Percentiles rank a stretch among this genome's conserved stretches.
phyloP scores from a whole-genome alignment of 2,113 vertebrate genomes.

The Ariopsis seemanni region DNA sequence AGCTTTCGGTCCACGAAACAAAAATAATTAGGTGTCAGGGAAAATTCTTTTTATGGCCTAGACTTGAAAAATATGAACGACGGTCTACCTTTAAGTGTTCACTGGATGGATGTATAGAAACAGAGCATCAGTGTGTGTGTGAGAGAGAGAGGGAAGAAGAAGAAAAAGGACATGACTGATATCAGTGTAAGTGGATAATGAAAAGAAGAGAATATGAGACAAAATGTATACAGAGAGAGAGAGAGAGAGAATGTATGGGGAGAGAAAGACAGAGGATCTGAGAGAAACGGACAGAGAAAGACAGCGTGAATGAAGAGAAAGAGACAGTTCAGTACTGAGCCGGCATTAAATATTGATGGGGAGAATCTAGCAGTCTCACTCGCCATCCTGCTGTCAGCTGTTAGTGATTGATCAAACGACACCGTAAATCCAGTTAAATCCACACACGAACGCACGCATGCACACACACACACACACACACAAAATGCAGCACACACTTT shows the following conservation, averaged over 20 bases:
- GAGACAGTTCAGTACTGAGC: slow-evolving; percentile 2
- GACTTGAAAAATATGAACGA: too few species aligned
- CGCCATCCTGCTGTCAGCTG: slow-evolving; percentile 47
- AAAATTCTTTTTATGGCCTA: too few species aligned
- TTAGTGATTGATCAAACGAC: slow-evolving; percentile 50
- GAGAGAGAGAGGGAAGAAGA: not conserved
- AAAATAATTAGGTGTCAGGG: too few species aligned
- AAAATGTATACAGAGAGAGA: not conserved
- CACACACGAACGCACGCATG: slow-evolving; percentile 30
- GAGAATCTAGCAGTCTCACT: slow-evolving; percentile 26
- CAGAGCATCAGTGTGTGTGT: not conserved
- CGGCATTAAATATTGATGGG: slow-evolving; percentile 38
- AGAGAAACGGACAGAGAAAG: slow-evolving; percentile 17
- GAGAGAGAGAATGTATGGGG: slow-evolving; percentile 8
- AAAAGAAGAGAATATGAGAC: not conserved
- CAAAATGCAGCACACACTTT: not conserved
- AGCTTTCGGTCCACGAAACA: too few species aligned
- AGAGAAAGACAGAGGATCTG: not conserved
- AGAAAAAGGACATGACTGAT: slow-evolving; percentile 9
- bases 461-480: slow-evolving; percentile 11
- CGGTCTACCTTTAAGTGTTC: not conserved
- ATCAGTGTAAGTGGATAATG: not conserved
- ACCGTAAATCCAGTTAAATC: slow-evolving; percentile 52
- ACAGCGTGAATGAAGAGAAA: not conserved
- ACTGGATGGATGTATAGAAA: not conserved